A percentile compares a stretch with the other conserved stretches of the same genome.
These are phyloP conservation scores for Alsophila aescularia DNA, from an alignment of 2,888 invertebrate genomes.

Conservation along the genomic window DNA sequence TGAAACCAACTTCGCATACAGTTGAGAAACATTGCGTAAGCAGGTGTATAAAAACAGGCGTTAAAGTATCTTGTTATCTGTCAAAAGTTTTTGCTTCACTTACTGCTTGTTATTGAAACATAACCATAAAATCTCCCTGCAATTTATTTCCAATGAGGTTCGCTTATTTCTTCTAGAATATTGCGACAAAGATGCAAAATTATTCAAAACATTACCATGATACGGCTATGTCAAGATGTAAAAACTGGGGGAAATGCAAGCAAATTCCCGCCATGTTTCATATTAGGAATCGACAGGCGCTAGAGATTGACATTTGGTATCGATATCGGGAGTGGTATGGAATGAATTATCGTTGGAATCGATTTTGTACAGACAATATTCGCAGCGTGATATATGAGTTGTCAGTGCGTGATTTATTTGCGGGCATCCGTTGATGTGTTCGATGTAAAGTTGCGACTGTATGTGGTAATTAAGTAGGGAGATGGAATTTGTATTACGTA, in stretches of 20 bases:
- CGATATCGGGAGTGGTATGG: conserved; percentile 44
- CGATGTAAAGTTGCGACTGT: conserved; percentile 33
- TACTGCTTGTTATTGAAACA: conserved; percentile 23
- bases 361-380: conserved; percentile 58
- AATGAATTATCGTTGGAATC: conserved; percentile 36
- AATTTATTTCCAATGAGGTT: conserved; percentile 35
- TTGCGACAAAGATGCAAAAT: conserved; percentile 27
- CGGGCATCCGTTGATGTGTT: conserved; percentile 37
- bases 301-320: conserved; percentile 48
- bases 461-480: conserved; percentile 40
- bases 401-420: conserved; percentile 74
- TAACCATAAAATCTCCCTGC: conserved; percentile 32
- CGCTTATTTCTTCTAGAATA: conserved; percentile 28
- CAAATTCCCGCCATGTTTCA: conserved; percentile 41
- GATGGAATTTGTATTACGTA: conserved; percentile 36
- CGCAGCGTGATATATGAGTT: conserved; percentile 70
- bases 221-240: conserved; percentile 35
- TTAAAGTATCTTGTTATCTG: conserved; percentile 2
- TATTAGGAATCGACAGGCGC: conserved; percentile 43
- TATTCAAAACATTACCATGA: background rate
- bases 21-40: background rate
- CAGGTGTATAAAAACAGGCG: too few species aligned
- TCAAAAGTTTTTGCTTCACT: conserved; percentile 8
- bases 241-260: conserved; percentile 26
- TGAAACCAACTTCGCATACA: too few species aligned